Conservation (phyloP, 2,888 invertebrate genomes). For the Drosophila borealis region DNA sequence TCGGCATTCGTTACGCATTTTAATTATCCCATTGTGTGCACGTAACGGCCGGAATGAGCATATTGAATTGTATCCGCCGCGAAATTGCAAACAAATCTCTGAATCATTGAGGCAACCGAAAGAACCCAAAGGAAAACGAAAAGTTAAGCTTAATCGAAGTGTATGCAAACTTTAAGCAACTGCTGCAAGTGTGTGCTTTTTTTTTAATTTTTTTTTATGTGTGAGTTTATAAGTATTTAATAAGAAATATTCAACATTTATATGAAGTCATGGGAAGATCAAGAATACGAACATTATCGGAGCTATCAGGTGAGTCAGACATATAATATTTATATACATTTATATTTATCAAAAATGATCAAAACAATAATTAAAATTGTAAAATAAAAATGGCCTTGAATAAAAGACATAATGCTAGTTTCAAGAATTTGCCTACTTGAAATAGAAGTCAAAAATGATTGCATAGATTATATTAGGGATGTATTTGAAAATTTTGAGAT, state of each 20-base stretch:
- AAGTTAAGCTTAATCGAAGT: slow-evolving; percentile 16
- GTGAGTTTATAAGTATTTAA: too few relatives aligned
- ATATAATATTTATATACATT: too few relatives aligned
- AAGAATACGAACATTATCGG: not conserved
- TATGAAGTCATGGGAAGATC: not conserved
- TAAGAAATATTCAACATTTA: not conserved
- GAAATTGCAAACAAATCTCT: slow-evolving; percentile 57
- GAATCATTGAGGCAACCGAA: slow-evolving; percentile 33
- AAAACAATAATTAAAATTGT: too few relatives aligned
- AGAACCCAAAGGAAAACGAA: slow-evolving; percentile 9
- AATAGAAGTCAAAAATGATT: too few relatives aligned
- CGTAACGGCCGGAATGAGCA: slow-evolving; percentile 16
- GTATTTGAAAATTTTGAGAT: too few relatives aligned
- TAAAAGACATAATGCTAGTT: too few relatives aligned
- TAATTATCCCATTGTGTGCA: slow-evolving; percentile 71
- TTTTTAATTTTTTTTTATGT: too few relatives aligned
- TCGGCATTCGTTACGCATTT: slow-evolving; percentile 39
- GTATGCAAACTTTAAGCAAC: slow-evolving; percentile 14
- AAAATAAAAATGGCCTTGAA: too few relatives aligned
- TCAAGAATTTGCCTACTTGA: too few relatives aligned
- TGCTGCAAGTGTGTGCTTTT: not conserved
- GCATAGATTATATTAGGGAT: too few relatives aligned
- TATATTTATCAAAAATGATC: too few relatives aligned
- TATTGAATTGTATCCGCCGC: slow-evolving; percentile 51
- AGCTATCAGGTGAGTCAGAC: not conserved